Evolutionary conservation across 2,797 vertebrate genomes (phyloP).

Genomic region (Hybognathus amarus): DNA sequence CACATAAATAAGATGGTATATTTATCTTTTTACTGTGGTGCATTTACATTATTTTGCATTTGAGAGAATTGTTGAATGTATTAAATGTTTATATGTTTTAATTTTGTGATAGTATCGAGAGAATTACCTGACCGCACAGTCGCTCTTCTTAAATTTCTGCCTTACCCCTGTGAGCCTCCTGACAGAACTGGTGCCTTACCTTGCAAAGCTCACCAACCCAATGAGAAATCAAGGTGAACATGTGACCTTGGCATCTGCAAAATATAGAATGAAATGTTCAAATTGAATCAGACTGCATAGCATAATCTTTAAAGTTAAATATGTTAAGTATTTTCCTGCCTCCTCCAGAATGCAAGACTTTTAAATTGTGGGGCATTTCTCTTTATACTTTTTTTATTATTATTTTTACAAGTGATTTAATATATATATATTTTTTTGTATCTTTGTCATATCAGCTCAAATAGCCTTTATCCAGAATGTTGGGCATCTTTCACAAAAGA

Average conservation of each 20-base stretch:
- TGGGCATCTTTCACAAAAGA: slow-evolving; percentile 86
- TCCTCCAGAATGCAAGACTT: slow-evolving; percentile 3
- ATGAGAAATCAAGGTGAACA: slow-evolving; percentile 90
- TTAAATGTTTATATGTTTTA: background rate
- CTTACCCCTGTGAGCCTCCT: slow-evolving; percentile 85
- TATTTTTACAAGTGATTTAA: background rate
- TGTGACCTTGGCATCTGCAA: background rate
- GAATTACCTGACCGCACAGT: slow-evolving; percentile 87
- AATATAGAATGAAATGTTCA: background rate
- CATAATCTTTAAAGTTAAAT: background rate
- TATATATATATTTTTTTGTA: background rate
- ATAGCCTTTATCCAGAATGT: slow-evolving; percentile 93
- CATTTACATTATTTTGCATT: background rate
- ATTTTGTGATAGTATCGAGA: slow-evolving; percentile 80
- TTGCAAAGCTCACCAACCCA: slow-evolving; percentile 87
- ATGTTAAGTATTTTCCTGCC: background rate
- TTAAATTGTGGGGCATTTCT: slow-evolving; percentile 17
- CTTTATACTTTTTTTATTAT: background rate
- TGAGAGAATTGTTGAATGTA: background rate
- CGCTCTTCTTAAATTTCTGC: slow-evolving; percentile 90
- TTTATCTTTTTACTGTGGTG: background rate
- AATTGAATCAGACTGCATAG: background rate
- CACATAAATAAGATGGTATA: slow-evolving; percentile 88
- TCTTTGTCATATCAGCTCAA: slow-evolving; percentile 79
- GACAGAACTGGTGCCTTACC: slow-evolving; percentile 89